Base-by-base conservation (phyloP, 2,888 invertebrate genomes). In the Noctua fimbriata region DNA sequence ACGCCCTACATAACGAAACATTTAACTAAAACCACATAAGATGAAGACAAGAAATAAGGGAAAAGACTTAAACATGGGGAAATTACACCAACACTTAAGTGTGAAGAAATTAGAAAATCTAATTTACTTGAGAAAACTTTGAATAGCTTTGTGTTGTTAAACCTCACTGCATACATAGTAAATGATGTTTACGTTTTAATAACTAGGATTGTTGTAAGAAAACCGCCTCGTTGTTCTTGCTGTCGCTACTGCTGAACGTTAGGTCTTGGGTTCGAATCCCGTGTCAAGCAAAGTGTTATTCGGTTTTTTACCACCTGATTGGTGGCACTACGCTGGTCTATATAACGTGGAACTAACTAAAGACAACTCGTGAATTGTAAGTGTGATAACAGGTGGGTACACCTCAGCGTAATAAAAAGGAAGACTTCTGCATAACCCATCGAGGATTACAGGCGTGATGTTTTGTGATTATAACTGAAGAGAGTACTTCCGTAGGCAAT, bases 51-150 rank as follows among this genome's bases (percentile, higher is more conserved):
- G 73, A 79, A 88, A 77, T 85, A 83, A 85, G 79, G 82, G 72
- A 86, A 82, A 86, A 81, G 47, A 55, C 47, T 82, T 78, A 78
- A 82, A 82, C 81, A 75, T 70, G 79, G 75, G 47, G 79, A 88
- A 83, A 89, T 84, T 81, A 85, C 78, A 79, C 69, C 41, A 69
- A 85, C 76, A 77, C 75, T 76, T 82, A 75, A 79, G 80, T 72
- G 85, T 82, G 69, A 88, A 83, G 82, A 88, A 83, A 83, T 81
- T 76, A 83, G 83, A 87, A 82, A 87, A 85, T 79, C 73, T 77
- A 86, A 84, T 86, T 89, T 78, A 71, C 86, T 72, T 66, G 73
- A 66, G 84, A 81, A 81, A 78, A 79, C 72, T 80, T 58, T 36
- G 69, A 79, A 82, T 83, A 82, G 60, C 74, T 79, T 71, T 32